Percentiles rank a stretch among this genome's conserved stretches.
phyloP scores from a whole-genome alignment of 2,113 vertebrate species.

The Toxostoma redivivum region DNA sequence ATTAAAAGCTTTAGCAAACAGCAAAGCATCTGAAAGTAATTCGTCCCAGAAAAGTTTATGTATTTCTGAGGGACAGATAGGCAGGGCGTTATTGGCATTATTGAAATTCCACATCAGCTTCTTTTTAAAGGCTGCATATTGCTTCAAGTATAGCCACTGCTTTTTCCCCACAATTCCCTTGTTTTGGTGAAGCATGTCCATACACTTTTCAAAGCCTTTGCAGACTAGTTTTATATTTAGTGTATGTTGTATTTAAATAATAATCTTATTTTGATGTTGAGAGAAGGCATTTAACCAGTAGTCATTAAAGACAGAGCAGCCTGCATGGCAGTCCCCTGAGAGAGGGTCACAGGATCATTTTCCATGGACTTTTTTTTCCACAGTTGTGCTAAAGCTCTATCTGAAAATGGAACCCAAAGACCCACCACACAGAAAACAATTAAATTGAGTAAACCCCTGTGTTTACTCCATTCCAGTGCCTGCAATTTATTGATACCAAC shows the following conservation, averaged over 20 bases:
- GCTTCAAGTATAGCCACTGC: slow-evolving; percentile 29
- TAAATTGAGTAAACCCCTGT: neutral
- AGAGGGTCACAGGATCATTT: neutral
- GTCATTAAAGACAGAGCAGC: neutral
- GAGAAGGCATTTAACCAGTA: slow-evolving; percentile 33
- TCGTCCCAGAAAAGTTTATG: neutral
- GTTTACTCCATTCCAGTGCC: neutral
- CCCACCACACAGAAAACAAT: neutral
- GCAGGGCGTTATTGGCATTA: neutral
- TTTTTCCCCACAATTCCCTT: neutral
- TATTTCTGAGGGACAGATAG: neutral
- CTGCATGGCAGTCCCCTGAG: neutral
- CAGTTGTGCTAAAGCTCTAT: neutral
- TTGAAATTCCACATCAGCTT: slow-evolving; percentile 13
- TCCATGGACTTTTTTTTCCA: neutral
- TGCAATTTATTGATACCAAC: neutral
- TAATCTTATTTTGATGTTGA: slow-evolving; percentile 13
- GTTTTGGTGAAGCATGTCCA: slow-evolving; percentile 11
- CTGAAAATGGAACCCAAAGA: slow-evolving; percentile 26
- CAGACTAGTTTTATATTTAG: slow-evolving; percentile 40
- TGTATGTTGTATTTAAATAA: slow-evolving; percentile 30
- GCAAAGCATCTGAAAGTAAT: neutral
- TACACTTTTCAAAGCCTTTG: neutral
- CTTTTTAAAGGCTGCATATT: slow-evolving; percentile 21
- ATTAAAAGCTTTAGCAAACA: neutral